A percentile compares a stretch with the other conserved stretches of the same genome.
These are phyloP conservation scores for Drosophila kikkawai DNA, from an alignment of 1,140 invertebrate species.

Conservation along the genomic window DNA sequence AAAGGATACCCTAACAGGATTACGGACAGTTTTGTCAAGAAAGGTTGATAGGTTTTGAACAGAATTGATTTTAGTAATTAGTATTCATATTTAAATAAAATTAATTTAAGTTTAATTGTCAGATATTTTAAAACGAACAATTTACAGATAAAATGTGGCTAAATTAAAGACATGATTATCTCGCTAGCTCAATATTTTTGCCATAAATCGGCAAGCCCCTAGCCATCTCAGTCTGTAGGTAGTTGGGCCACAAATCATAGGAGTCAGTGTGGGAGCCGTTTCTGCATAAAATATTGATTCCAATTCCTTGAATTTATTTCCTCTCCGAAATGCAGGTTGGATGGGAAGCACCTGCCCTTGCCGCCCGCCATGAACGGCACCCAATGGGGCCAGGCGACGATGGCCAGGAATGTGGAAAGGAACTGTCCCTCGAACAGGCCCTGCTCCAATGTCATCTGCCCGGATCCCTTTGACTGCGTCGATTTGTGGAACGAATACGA, in stretches of 20 bases:
- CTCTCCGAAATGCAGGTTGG: constrained; percentile 85
- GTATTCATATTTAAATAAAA: not conserved
- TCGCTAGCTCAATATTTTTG: not conserved
- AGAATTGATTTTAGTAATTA: not conserved
- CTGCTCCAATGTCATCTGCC: constrained; percentile 87
- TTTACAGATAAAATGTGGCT: no score
- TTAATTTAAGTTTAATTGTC: no score
- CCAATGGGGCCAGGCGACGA: constrained; percentile 88
- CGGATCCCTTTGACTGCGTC: constrained; percentile 88
- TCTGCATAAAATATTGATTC: constrained; percentile 30
- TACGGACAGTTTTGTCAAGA: not conserved
- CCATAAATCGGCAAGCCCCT: not conserved
- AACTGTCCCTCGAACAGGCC: constrained; percentile 88
- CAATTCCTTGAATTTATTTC: constrained; percentile 12
- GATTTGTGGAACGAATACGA: constrained; percentile 90
- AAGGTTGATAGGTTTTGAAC: not conserved
- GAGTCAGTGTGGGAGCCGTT: not conserved
- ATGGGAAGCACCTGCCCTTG: constrained; percentile 88
- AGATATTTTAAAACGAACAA: not conserved
- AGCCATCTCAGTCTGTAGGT: not conserved
- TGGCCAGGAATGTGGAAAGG: constrained; percentile 85
- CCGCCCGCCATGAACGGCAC: constrained; percentile 88
- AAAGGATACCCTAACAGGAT: not conserved
- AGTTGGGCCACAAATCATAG: constrained; percentile 11
- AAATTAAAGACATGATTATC: not conserved